Base-by-base conservation (phyloP, 2,797 vertebrate genomes). In the Pogonophryne albipinna region DNA sequence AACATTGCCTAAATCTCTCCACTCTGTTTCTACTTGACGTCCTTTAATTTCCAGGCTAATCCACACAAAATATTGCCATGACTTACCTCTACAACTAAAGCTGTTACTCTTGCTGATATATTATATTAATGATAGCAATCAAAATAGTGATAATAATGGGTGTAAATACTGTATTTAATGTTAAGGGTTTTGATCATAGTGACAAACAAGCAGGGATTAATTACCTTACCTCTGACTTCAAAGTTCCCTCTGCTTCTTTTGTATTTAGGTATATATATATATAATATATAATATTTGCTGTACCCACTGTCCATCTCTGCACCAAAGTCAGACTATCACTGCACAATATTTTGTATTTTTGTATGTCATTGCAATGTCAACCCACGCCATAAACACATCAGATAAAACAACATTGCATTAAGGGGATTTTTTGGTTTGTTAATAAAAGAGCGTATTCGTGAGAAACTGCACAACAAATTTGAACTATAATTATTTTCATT, bases 1-100 rank as follows among this genome's bases (percentile, higher is more conserved):
- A 62, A 52, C 50, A 27, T 12, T 60, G 49, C 20, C 63, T 66
- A 69, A 79, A 79, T 44, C 66, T 59, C 52, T 47, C 20, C 51
- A 5, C 47, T 70, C 44, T 53, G 41, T 19, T 38, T 50, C 23
- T 15, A 6, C 51, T 63, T 38, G 23, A 52, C 71, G 71, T 70
- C 46, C 68, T 70, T 68, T 45, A 75, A 67, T 76, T 80, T 47
- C 46, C 53, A 13, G 0, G 14, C 17, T 10, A 10, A 23, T 57
- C 65, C 70, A 56, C 52, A 42, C 69, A 79, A 59, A 67, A 16
- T 47, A 53, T 34, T 10, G 41, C 38, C 55, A 56, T 66, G 50
- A 71, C 52, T 57, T 66, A 45, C n/a, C 51, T 2, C 50, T 31
- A 52, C 27, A 7, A 13, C 66, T 52, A 17, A 41, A 64, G 46